phyloP scores from a whole-genome alignment of 2,113 vertebrate species.

The Condylura cristata region DNA sequence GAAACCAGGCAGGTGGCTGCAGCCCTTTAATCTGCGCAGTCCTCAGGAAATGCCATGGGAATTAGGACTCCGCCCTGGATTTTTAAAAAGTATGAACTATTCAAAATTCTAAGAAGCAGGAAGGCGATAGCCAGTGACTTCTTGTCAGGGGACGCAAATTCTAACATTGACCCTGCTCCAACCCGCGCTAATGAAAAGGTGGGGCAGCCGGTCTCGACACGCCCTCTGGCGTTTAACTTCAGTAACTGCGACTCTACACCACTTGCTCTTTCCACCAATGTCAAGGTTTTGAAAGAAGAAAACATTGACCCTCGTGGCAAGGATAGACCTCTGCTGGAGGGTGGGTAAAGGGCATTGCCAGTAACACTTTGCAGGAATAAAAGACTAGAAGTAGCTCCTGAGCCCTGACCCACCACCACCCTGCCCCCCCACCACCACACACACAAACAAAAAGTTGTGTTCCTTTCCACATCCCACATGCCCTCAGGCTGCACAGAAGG shows the following conservation, averaged over 20 bases:
- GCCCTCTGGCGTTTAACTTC: neutral
- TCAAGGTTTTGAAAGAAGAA: neutral
- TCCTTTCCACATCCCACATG: neutral
- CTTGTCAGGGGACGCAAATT: neutral
- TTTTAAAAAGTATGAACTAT: neutral
- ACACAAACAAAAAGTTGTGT: too few species aligned
- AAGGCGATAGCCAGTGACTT: neutral
- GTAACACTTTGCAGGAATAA: neutral
- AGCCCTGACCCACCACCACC: neutral
- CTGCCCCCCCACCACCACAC: neutral
- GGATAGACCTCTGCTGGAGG: neutral
- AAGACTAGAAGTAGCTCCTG: neutral
- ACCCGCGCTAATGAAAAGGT: neutral
- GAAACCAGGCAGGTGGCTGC: neutral
- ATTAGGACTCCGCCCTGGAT: neutral
- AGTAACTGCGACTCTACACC: neutral
- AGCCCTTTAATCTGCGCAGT: neutral
- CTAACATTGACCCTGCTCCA: neutral
- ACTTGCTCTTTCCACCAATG: neutral
- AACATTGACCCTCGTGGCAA: neutral
- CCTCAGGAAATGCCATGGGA: neutral
- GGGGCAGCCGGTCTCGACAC: neutral
- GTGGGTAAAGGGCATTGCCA: neutral
- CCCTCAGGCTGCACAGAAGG: conserved; percentile 88
- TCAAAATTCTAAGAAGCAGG: neutral